Evolutionary conservation across 2,888 invertebrate genomes (phyloP).

Genomic region (Brachypalpus laphriformis): DNA sequence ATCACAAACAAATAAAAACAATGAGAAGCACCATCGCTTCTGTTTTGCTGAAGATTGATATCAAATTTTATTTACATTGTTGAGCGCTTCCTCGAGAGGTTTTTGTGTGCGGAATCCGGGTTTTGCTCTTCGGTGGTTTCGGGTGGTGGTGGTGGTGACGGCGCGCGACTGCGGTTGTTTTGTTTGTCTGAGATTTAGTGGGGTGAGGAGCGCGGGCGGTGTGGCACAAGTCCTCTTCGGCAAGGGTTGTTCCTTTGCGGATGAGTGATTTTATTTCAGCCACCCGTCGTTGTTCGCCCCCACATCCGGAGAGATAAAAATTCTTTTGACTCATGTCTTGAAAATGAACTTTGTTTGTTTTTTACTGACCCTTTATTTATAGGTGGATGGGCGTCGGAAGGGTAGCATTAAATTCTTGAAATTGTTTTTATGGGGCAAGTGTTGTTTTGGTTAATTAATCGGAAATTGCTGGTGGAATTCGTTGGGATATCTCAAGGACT

Average conservation of each 20-base stretch:
- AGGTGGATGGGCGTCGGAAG: not conserved
- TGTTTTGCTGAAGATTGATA: slow-evolving; percentile 64
- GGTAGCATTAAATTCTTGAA: not conserved
- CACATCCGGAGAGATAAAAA: slow-evolving; percentile 25
- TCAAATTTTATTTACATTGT: slow-evolving; percentile 74
- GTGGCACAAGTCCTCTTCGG: not conserved
- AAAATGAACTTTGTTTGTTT: not conserved
- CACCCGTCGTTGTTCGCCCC: not conserved
- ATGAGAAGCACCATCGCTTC: slow-evolving; percentile 50
- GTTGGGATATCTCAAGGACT: not conserved
- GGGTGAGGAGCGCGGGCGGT: not conserved
- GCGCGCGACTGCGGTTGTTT: slow-evolving; percentile 30
- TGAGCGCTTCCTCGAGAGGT: slow-evolving; percentile 49
- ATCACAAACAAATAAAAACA: slow-evolving; percentile 53
- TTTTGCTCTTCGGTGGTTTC: slow-evolving; percentile 28
- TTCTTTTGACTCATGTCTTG: slow-evolving; percentile 23
- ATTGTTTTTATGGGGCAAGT: slow-evolving; percentile 20
- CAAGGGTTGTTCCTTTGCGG: slow-evolving; percentile 39
- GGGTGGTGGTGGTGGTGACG: not conserved
- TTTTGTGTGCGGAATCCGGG: slow-evolving; percentile 30
- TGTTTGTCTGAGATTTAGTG: slow-evolving; percentile 43
- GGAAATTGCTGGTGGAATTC: slow-evolving; percentile 22
- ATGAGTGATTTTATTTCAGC: slow-evolving; percentile 56
- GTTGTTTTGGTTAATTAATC: slow-evolving; percentile 47
- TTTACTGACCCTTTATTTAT: slow-evolving; percentile 15